Evolutionary conservation across 2,113 vertebrate genomes (phyloP).

Genomic region (Cheilinus undulatus): DNA sequence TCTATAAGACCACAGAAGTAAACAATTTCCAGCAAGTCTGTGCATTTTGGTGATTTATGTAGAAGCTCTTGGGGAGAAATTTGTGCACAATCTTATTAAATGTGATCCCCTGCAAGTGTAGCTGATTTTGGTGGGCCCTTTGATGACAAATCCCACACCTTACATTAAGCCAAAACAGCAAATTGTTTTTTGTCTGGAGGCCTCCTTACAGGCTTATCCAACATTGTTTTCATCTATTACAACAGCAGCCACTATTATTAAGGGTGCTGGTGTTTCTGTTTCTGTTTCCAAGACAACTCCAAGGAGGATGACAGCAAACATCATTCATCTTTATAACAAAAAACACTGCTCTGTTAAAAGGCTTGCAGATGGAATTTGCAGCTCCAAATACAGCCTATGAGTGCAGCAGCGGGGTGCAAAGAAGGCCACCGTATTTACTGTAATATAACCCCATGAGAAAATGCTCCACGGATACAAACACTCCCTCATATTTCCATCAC

Average conservation of each 20-base stretch:
- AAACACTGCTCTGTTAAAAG: too few relatives aligned
- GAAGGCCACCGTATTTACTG: not conserved
- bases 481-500: constrained; percentile 41
- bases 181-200: not conserved
- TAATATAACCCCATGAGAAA: not conserved
- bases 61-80: too few relatives aligned
- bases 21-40: too few relatives aligned
- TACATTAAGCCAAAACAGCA: too few relatives aligned
- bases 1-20: too few relatives aligned
- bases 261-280: not conserved
- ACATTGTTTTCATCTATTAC: not conserved
- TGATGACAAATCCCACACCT: too few relatives aligned
- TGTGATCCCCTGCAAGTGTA: too few relatives aligned
- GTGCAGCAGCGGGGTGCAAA: not conserved
- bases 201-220: not conserved
- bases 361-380: not conserved
- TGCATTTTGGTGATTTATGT: too few relatives aligned
- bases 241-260: not conserved
- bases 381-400: not conserved
- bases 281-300: constrained; percentile 47
- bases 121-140: too few relatives aligned
- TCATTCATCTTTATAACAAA: not conserved
- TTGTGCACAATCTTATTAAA: too few relatives aligned
- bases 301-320: not conserved
- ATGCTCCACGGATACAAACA: constrained; percentile 10